Evolutionary conservation across 2,888 invertebrate species (phyloP).

Genomic region (Cephonodes hylas): DNA sequence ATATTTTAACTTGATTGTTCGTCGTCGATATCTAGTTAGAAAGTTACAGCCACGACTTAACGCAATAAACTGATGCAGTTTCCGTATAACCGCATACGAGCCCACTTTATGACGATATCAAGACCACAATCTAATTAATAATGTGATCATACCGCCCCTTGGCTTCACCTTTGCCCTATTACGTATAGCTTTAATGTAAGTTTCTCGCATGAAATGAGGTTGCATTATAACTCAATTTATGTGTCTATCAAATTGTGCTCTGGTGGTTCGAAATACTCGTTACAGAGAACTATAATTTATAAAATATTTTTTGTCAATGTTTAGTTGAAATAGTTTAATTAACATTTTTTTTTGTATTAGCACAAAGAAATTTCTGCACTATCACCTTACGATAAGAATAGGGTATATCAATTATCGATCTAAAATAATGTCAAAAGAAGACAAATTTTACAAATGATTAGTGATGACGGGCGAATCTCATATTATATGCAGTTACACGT

Average conservation of each 20-base stretch:
- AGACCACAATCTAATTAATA: constrained; percentile 29
- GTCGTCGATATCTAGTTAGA: neutral
- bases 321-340: too few species aligned
- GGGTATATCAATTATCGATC: too few species aligned
- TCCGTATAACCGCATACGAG: constrained; percentile 30
- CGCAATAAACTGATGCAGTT: constrained; percentile 30
- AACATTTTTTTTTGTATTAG: too few species aligned
- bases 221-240: neutral
- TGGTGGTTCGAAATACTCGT: too few species aligned
- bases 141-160: constrained; percentile 24
- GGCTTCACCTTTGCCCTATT: constrained; percentile 19
- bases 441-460: too few species aligned
- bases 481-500: too few species aligned
- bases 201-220: neutral
- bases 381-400: too few species aligned
- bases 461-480: too few species aligned
- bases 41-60: constrained; percentile 22
- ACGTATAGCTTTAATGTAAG: neutral
- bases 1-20: neutral
- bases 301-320: too few species aligned
- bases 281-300: too few species aligned
- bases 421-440: too few species aligned
- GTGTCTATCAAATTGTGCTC: neutral
- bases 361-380: too few species aligned
- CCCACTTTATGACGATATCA: constrained; percentile 33